phyloP scores from a whole-genome alignment of 35 echinoderm and acorn worm species.

The Ophioderma brevispina region DNA sequence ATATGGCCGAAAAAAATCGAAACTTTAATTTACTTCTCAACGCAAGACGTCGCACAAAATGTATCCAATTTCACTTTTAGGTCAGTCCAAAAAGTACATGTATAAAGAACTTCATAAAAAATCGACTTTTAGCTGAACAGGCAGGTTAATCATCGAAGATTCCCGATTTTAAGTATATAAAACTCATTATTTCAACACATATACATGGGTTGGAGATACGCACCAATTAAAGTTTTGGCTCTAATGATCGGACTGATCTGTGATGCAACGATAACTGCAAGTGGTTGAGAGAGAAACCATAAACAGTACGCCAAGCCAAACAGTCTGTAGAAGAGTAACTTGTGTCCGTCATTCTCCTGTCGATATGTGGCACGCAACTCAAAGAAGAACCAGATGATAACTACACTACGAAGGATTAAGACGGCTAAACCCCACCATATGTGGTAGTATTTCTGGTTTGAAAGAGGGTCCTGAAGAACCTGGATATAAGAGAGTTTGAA shows the following conservation, averaged over 20 bases:
- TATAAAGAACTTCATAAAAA: too few species aligned
- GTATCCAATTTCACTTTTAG: too few species aligned
- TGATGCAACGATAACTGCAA: not conserved
- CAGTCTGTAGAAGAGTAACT: not conserved
- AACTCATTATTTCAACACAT: too few species aligned
- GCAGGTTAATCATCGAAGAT: too few species aligned
- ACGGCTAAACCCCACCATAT: not conserved
- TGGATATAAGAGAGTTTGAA: too few species aligned
- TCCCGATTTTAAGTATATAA: too few species aligned
- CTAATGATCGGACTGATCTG: not conserved
- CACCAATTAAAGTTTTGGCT: not conserved
- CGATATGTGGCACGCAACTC: not conserved
- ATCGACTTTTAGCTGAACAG: too few species aligned
- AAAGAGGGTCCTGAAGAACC: not conserved
- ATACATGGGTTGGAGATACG: too few species aligned
- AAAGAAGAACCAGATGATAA: not conserved
- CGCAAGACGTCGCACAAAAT: too few species aligned
- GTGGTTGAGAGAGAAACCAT: not conserved
- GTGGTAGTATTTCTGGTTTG: not conserved
- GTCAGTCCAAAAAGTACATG: too few species aligned
- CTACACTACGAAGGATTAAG: not conserved
- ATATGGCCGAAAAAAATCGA: too few species aligned
- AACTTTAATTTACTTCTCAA: too few species aligned
- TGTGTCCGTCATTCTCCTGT: not conserved
- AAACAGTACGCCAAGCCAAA: not conserved